Base-by-base conservation (phyloP, 2,888 invertebrate genomes). In the Oxycera nigricornis region DNA sequence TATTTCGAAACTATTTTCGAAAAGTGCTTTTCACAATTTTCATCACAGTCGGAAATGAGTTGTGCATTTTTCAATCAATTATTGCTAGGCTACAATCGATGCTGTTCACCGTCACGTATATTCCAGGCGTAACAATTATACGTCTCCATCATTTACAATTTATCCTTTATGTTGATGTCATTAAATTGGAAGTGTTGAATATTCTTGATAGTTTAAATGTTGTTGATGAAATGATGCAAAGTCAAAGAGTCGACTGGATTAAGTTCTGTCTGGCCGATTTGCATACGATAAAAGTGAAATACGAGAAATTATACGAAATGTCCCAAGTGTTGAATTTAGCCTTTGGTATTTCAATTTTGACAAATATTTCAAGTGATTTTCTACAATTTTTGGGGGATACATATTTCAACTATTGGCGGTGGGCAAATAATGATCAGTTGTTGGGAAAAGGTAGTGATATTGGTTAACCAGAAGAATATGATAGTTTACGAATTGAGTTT, bases 401-500 rank as follows among this genome's bases (percentile, higher is more conserved):
- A 14, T 67, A 67, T 20, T 67, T 67, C 26, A 30, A 67, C 26
- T 67, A 67, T 67, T 67, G 26, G 20, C 41, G 67, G 41, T 3
- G 7, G n/a, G 7, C 39, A 22, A 22, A 41, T 41, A 11, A 22
- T 17, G 1, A 1, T 41, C 7, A 39, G 4, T 9, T 9, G 28
- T 26, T 59, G 2, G 17, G 30, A 14, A 20, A 41, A 30, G 67
- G 39, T 67, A 41, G 41, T 31, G 1, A 57, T 6, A 20, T 52
- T 4, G 4, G 4, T 20, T 59, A 24, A 9, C 4, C 2, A 59
- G 20, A 59, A 7, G 14, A 3, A 59, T 20, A 11, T 22, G 28
- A 26, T 22, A 26, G 24, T 24, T n/a, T n/a, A n/a, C n/a, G n/a
- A n/a, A n/a, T n/a, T n/a, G n/a, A n/a, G n/a, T n/a, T n/a, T n/a